These are phyloP conservation scores for Tragelaphus strepsiceros DNA, from an alignment of 2,113 vertebrate genomes.

Conservation along the genomic window DNA sequence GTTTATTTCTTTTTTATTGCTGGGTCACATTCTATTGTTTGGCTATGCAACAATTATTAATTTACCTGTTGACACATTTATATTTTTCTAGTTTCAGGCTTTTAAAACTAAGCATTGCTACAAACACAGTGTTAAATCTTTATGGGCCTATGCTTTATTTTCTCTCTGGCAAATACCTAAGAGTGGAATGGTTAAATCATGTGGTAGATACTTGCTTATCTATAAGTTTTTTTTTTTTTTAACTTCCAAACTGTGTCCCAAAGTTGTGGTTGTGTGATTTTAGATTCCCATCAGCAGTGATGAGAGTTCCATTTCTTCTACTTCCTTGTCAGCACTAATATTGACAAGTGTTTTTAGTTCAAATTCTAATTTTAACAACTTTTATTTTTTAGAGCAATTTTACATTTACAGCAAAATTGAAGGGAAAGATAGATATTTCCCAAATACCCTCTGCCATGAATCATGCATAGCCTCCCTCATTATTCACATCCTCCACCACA, in stretches of 20 bases:
- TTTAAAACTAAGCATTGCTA: background rate
- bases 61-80: background rate
- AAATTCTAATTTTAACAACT: background rate
- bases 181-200: background rate
- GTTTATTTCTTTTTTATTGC: background rate
- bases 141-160: background rate
- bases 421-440: background rate
- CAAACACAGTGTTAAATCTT: background rate
- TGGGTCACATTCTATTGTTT: background rate
- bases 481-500: background rate
- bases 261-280: background rate
- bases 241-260: background rate
- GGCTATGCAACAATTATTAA: background rate
- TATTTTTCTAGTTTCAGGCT: background rate
- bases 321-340: background rate
- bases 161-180: background rate
- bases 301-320: background rate
- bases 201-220: background rate
- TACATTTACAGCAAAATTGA: background rate
- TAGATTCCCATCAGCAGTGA: background rate
- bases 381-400: background rate
- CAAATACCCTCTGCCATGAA: background rate
- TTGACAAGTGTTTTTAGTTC: background rate
- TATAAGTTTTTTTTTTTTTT: background rate
- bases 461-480: background rate